A percentile compares a stretch with the other conserved stretches of the same genome.
phyloP scores from a whole-genome alignment of 2,888 invertebrate genomes.

The Sthenelais limicola region DNA sequence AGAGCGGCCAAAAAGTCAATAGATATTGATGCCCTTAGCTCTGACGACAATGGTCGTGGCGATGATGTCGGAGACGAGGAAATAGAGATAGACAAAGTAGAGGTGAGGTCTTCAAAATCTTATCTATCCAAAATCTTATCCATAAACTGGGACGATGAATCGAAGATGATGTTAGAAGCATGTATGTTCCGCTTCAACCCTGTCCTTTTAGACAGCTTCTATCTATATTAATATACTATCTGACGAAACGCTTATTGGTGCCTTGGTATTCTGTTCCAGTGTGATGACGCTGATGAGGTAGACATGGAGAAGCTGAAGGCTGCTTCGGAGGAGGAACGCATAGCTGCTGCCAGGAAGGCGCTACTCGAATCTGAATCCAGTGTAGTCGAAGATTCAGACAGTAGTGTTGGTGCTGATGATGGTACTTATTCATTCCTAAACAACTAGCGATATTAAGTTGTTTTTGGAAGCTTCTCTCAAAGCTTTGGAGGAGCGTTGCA shows the following conservation, averaged over 20 bases:
- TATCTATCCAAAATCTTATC: too few relatives aligned
- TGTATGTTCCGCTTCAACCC: too few relatives aligned
- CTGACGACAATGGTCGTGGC: slow-evolving; percentile 55
- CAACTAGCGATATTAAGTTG: too few relatives aligned
- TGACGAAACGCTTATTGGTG: too few relatives aligned
- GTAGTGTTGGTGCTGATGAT: slow-evolving; percentile 54
- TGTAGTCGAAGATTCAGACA: slow-evolving; percentile 10
- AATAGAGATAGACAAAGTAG: neutral
- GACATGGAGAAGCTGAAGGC: neutral
- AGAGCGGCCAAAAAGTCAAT: slow-evolving; percentile 24
- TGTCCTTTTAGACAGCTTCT: too few relatives aligned
- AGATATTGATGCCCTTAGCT: slow-evolving; percentile 24
- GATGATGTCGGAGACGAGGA: slow-evolving; percentile 45
- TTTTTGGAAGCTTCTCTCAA: too few relatives aligned
- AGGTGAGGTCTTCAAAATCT: too few relatives aligned
- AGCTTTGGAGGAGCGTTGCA: too few relatives aligned
- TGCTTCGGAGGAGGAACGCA: slow-evolving; percentile 26
- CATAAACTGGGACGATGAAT: too few relatives aligned
- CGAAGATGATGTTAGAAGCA: too few relatives aligned
- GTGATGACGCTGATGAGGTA: neutral
- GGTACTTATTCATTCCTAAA: slow-evolving; percentile 1
- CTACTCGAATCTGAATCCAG: slow-evolving; percentile 41
- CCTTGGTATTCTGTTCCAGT: too few relatives aligned
- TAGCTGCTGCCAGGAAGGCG: slow-evolving; percentile 45
- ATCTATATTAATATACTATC: too few relatives aligned